Evolutionary conservation across 2,797 vertebrate species (phyloP).

Genomic region (Lagodon rhomboides): DNA sequence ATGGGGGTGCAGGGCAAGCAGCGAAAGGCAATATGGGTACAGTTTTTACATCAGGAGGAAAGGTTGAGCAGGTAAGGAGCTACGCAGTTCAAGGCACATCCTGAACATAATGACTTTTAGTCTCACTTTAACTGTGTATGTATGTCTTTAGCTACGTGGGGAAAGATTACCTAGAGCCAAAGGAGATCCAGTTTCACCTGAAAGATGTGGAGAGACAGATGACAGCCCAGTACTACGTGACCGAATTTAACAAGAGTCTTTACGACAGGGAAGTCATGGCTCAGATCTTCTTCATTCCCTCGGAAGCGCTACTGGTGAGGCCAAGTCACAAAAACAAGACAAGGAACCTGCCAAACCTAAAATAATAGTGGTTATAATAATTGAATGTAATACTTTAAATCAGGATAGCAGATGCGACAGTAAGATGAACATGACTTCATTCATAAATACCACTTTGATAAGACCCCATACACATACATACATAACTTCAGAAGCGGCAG

Average conservation of each 20-base stretch:
- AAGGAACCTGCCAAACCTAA: background rate
- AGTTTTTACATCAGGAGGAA: constrained; percentile 95
- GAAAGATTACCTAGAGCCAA: constrained; percentile 91
- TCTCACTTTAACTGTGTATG: background rate
- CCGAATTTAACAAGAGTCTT: constrained; percentile 97
- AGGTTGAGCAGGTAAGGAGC: constrained; percentile 89
- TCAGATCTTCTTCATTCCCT: constrained; percentile 97
- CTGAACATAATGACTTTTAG: background rate
- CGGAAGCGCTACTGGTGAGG: constrained; percentile 91
- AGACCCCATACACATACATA: background rate
- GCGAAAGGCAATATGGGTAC: constrained; percentile 91
- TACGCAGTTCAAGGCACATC: background rate
- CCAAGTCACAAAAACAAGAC: background rate
- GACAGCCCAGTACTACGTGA: constrained; percentile 96
- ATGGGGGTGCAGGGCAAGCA: constrained; percentile 89
- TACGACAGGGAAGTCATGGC: constrained; percentile 92
- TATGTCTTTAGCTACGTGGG: constrained; percentile 90
- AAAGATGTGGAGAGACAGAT: constrained; percentile 94
- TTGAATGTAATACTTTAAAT: background rate
- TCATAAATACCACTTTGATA: constrained; percentile 7
- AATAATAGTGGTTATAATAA: background rate
- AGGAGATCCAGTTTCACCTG: constrained; percentile 89
- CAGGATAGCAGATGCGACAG: background rate
- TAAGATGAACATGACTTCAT: background rate
- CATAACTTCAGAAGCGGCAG: background rate